phyloP scores from a whole-genome alignment of 2,888 invertebrate species.

The Eulithis prunata region DNA sequence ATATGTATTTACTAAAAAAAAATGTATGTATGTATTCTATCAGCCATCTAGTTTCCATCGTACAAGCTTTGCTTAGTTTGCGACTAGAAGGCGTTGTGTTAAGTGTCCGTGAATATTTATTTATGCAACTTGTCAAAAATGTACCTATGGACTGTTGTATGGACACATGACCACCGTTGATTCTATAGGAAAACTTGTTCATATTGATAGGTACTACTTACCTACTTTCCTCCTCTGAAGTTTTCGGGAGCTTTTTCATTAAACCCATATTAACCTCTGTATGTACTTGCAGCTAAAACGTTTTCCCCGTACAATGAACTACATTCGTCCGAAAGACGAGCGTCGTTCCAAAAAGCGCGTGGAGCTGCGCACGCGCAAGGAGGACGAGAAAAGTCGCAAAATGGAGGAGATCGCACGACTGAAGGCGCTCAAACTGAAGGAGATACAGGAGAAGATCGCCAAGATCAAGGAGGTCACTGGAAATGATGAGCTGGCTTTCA shows the following conservation, averaged over 20 bases:
- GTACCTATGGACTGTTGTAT: no score
- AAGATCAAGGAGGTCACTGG: conserved; percentile 95
- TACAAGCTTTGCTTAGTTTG: no score
- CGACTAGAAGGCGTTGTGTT: no score
- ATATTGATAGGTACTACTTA: no score
- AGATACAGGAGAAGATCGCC: conserved; percentile 95
- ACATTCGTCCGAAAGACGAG: conserved; percentile 92
- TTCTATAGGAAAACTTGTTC: no score
- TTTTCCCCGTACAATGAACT: conserved; percentile 95
- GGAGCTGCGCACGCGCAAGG: conserved; percentile 89
- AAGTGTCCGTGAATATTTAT: no score
- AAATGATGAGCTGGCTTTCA: conserved; percentile 88
- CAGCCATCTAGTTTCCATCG: no score
- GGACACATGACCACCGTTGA: no score
- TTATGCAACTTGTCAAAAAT: no score
- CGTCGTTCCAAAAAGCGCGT: conserved; percentile 91
- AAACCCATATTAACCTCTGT: not conserved
- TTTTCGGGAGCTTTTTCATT: not conserved
- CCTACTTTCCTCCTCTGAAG: no score
- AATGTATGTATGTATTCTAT: no score
- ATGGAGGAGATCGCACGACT: conserved; percentile 94
- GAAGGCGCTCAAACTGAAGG: conserved; percentile 93
- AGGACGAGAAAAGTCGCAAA: conserved; percentile 90
- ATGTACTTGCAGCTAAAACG: conserved; percentile 88
- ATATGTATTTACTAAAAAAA: no score